Percentiles rank a stretch among this genome's conserved stretches.
Evolutionary conservation across 2,888 invertebrate species (phyloP).

Genomic region (Xiphydria camelus): DNA sequence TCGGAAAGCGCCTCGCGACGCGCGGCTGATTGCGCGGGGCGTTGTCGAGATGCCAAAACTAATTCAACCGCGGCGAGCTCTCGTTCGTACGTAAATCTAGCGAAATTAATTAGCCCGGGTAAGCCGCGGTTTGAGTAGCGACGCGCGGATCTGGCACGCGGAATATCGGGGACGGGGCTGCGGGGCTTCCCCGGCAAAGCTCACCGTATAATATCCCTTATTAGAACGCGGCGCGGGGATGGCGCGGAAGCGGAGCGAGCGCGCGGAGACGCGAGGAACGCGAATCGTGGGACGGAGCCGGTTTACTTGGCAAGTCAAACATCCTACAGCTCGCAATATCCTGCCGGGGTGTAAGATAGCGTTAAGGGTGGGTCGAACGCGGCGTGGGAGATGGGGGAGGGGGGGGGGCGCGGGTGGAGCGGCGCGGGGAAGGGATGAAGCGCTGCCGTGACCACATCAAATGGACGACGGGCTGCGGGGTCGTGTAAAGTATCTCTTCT

Average conservation of each 20-base stretch:
- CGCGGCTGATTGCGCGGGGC: too few species aligned
- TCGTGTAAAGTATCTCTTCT: conserved; percentile 15
- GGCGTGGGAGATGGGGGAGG: too few species aligned
- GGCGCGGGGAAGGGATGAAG: conserved; percentile 7
- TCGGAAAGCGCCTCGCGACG: too few species aligned
- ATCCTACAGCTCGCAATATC: conserved; percentile 49
- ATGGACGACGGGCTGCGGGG: conserved; percentile 7
- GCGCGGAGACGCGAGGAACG: neutral
- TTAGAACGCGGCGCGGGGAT: conserved; percentile 20
- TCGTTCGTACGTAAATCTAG: conserved; percentile 7
- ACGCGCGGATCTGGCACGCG: neutral
- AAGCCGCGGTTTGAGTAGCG: neutral
- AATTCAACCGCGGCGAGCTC: too few species aligned
- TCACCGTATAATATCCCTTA: conserved; percentile 33
- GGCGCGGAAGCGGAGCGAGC: conserved; percentile 1
- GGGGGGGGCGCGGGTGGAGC: conserved; percentile 14
- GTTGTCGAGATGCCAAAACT: too few species aligned
- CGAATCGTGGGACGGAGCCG: conserved; percentile 16
- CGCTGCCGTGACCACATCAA: conserved; percentile 13
- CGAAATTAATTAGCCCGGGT: conserved; percentile 9
- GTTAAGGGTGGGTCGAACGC: conserved; percentile 37
- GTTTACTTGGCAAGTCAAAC: conserved; percentile 53
- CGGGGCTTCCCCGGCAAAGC: neutral
- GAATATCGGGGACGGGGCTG: neutral
- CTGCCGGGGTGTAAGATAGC: conserved; percentile 42